Conservation (phyloP, 2,113 vertebrate species). For the Baryphthengus martii region DNA sequence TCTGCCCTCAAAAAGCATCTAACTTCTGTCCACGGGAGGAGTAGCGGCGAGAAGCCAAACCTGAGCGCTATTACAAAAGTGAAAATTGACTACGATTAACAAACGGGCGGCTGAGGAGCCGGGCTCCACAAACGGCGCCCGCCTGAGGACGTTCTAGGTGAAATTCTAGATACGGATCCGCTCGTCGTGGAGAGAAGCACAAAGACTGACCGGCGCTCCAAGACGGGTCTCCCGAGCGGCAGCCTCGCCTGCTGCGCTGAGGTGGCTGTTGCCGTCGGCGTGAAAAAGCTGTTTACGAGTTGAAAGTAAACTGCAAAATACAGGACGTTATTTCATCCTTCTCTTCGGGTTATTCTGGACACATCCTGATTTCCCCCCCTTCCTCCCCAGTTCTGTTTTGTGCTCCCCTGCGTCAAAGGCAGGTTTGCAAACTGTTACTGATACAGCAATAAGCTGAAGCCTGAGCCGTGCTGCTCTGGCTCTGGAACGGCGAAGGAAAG, state of each 20-base stretch:
- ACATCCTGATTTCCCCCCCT: background rate
- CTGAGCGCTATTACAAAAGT: constrained; percentile 68
- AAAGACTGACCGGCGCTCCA: background rate
- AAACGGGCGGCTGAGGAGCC: background rate
- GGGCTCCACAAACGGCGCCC: background rate
- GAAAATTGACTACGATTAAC: constrained; percentile 73
- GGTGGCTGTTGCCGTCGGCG: background rate
- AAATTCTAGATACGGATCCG: background rate
- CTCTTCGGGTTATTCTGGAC: background rate
- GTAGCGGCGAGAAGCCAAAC: constrained; percentile 69
- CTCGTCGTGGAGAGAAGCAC: background rate
- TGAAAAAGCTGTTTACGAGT: background rate
- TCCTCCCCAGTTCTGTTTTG: background rate
- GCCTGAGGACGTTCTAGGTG: background rate
- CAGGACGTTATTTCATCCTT: background rate
- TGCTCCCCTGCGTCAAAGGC: background rate
- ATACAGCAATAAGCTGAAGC: background rate
- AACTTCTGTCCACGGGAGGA: constrained; percentile 81
- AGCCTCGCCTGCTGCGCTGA: background rate
- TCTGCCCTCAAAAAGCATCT: constrained; percentile 84
- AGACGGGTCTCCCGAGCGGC: background rate
- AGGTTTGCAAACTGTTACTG: background rate
- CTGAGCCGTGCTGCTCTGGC: background rate
- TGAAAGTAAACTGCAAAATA: background rate
- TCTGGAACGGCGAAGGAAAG: background rate